A percentile compares a stretch with the other conserved stretches of the same genome.
These are phyloP conservation scores for Oxycera nigricornis DNA, from an alignment of 2,888 invertebrate species.

Conservation along the genomic window DNA sequence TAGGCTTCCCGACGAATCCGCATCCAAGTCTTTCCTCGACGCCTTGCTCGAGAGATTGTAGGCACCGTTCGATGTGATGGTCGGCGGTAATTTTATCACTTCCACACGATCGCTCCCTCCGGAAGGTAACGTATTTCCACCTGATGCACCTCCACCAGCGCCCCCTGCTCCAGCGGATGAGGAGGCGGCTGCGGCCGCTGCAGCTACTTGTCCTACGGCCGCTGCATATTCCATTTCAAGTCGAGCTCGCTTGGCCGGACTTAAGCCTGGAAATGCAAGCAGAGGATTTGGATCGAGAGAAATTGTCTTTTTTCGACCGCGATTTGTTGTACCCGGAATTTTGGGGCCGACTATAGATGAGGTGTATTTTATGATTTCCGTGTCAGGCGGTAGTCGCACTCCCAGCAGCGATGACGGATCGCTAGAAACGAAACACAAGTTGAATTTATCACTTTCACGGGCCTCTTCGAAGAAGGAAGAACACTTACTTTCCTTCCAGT, in stretches of 20 bases:
- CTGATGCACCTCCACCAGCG: slow-evolving; percentile 47
- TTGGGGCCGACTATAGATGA: slow-evolving; percentile 87
- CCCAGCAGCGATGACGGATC: slow-evolving; percentile 84
- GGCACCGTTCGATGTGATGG: slow-evolving; percentile 66
- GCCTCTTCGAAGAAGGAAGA: slow-evolving; percentile 46
- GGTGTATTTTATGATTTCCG: slow-evolving; percentile 89
- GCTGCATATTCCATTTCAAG: slow-evolving; percentile 63
- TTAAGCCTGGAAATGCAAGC: slow-evolving; percentile 65
- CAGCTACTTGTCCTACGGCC: slow-evolving; percentile 59
- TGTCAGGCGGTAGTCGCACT: slow-evolving; percentile 84
- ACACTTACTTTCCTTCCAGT: slow-evolving; percentile 73
- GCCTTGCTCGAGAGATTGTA: slow-evolving; percentile 61
- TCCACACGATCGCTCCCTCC: slow-evolving; percentile 72
- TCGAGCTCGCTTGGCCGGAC: slow-evolving; percentile 62
- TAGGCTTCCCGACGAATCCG: slow-evolving; percentile 53
- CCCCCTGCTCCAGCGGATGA: slow-evolving; percentile 42
- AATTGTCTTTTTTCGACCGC: slow-evolving; percentile 88
- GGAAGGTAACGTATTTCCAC: slow-evolving; percentile 47
- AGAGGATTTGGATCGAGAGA: slow-evolving; percentile 75
- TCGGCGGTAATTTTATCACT: slow-evolving; percentile 80
- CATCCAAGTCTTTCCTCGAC: slow-evolving; percentile 50
- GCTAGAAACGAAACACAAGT: slow-evolving; percentile 61
- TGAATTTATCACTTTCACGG: slow-evolving; percentile 44
- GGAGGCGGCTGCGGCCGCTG: slow-evolving; percentile 56
- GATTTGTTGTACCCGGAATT: slow-evolving; percentile 82